Base-by-base conservation (phyloP, 2,888 invertebrate genomes). In the Taphrorychus bicolor region DNA sequence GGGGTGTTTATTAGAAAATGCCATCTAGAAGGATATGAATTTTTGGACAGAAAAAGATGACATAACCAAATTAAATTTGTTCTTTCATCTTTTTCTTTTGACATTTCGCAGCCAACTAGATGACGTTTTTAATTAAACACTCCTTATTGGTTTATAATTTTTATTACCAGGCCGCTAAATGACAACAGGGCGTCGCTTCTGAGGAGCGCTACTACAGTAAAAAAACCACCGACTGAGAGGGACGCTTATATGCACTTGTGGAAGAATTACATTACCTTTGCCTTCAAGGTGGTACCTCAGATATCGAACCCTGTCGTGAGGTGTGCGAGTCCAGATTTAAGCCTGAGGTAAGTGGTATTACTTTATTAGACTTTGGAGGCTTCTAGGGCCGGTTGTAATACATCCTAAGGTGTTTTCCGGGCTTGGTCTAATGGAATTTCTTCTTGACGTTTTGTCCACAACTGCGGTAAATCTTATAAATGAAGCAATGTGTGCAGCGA, bases 241-340 rank as follows among this genome's bases (percentile, higher is more conserved):
- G 98, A 98, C 81, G 90, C 94, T 24, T 97, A 98, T 82, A 90
- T 98, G 86, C 95, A 95, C 82, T 88, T 99, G 19, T 99, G 99
- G 98, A 93, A 96, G 80, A 98, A 98, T 84, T 98, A 98, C 83
- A 89, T 97, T 76, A 94, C 95, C 14, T 93, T 98, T 85, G 97
- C 97, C 5, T 99, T 98, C 84, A 89, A 97, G 59, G 92, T 99
- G 51, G 97, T 97, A 3, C 98, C 98, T 9, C 93, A 95, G 19
- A 91, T 93, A 69, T 92, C 94, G 0, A 92, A 91, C 78, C 92
- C 94, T 0, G 88, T 95, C 24, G 88, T 95, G 54, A 88, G 97
- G 59, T 97, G 96, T 82, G 95, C 95, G 24, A 96, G 96, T 73
- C 97, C 97, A 0, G 96, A 96, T 83, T 85, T 95, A 45, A 95